Base-by-base conservation (phyloP, 2,797 vertebrate genomes). In the Phrynocephalus guinanensis region DNA sequence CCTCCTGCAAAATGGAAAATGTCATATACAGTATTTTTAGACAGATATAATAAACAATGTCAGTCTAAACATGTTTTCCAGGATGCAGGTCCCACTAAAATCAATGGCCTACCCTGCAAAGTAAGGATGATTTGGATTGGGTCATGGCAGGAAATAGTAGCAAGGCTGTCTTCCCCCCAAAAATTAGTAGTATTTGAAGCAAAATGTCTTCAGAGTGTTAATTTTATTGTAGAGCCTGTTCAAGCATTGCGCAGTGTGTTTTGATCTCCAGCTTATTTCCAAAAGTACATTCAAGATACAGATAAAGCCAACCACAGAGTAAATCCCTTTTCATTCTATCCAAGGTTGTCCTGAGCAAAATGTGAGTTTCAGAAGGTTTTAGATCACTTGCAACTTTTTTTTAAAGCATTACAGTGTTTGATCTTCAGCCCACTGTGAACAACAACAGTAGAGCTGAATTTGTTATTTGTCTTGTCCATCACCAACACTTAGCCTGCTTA, bases 1-100 rank as follows among this genome's bases (percentile, higher is more conserved):
- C 90, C 79, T 88, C 90, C 89, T 93, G 91, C 92, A 91, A 93
- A 92, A 10, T 87, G 86, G 86, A 91, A 91, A 95, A 94, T 88
- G 90, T 87, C 86, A 95, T 92, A 91, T 38, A 44, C 38, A 44
- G 38, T 44, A 89, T 93, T 93, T 94, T 91, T 92, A 86, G 84
- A 92, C 84, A 91, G 89, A 94, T 93, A 91, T 79, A 84, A 52
- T 80, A 73, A 79, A 78, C 75, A 28, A 33, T 78, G 33, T 38
- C 38, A 48, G 67, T 70, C 66, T 79, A 50, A 88, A 77, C 18
- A 67, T 86, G 78, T 22, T 52, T 72, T 33, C 20, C 67, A 52
- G 38, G 77, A 87, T 75, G 63, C 38, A 77, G n/a, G 20, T 60
- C 48, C 18, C 13, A 67, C 10, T n/a, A 30, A 82, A 82, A 85